Evolutionary conservation across 2,888 invertebrate species (phyloP).

Genomic region (Sphaerophoria rueppellii): DNA sequence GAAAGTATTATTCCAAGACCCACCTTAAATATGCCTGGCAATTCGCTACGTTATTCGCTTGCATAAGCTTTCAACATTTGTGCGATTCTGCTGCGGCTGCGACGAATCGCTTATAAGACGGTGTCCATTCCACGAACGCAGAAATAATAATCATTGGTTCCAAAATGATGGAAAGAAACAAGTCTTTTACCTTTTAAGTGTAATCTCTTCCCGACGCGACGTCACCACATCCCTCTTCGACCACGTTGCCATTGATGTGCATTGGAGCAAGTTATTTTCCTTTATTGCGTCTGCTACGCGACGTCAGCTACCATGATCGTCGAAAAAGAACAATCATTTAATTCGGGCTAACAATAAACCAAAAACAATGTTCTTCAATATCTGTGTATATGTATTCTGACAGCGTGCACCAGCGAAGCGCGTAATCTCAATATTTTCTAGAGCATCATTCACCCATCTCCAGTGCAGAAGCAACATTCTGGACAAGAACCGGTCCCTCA

Average conservation of each 20-base stretch:
- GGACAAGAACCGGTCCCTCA: conserved; percentile 30
- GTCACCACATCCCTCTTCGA: neutral
- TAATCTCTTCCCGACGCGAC: conserved; percentile 17
- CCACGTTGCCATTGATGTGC: neutral
- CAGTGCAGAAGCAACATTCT: conserved; percentile 57
- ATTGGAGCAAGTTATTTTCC: conserved; percentile 14
- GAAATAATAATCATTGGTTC: conserved; percentile 69
- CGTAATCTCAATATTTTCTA: conserved; percentile 67
- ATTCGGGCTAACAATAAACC: conserved; percentile 64
- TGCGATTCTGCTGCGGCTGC: conserved; percentile 64
- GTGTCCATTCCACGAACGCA: conserved; percentile 46
- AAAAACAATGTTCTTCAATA: conserved; percentile 43
- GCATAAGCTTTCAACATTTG: conserved; percentile 39
- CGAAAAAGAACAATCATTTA: conserved; percentile 67
- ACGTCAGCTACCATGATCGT: conserved; percentile 39
- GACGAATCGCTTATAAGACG: conserved; percentile 60
- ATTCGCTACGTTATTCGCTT: conserved; percentile 63
- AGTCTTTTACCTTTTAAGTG: conserved; percentile 57
- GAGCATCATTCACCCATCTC: conserved; percentile 64
- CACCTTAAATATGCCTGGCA: conserved; percentile 56
- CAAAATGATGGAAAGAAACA: conserved; percentile 55
- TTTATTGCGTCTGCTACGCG: neutral
- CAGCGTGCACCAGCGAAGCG: conserved; percentile 41
- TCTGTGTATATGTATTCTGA: conserved; percentile 12
- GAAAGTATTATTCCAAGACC: conserved; percentile 52